Evolutionary conservation across 1,140 invertebrate species (phyloP), one percentile per base, ranked within the genome.

Genomic region (Zaprionus camerounensis): DNA sequence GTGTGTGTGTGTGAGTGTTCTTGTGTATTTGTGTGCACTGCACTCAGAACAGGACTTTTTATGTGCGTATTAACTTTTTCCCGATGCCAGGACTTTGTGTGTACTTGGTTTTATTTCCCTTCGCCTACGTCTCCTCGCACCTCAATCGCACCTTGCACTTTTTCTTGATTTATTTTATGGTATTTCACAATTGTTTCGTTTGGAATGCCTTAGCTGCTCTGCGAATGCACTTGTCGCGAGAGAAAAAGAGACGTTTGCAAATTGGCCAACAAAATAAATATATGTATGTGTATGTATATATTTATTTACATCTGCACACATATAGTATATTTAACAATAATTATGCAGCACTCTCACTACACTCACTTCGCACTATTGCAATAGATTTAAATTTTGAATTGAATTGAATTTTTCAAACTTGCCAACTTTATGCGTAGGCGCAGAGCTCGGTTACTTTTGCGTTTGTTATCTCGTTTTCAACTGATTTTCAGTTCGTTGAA

Each of bases 381-480:
- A 22, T 22, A 6, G 17, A 53, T 74, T 82, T 76, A 44, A 66
- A 81, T 72, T 79, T 70, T 71, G 41, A 46, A 17, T 63, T 28
- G 24, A 61, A 61, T 69, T 34, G 24, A 61, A 61, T 71, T 75
- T 51, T 71, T 65, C 22, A 78, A 64, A 56, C n/a, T 26, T 78
- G 53, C 59, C 73, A 67, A 26, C 63, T 63, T 56, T 15, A 44
- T 57, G 41, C 36, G 76, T 66, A 55, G 65, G 62, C 71, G 70
- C 7, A 55, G 80, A 77, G 75, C 73, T 80, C 77, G 57, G 86
- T 81, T 86, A 91, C 86, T 91, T 81, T 71, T 78, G 63, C 71
- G 74, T 85, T 91, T 87, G 88, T 91, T 91, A 91, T 91, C 88
- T 91, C 88, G 88, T 76, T 85, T 91, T 84, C 78, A 87, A 91